Percentiles rank a stretch among this genome's conserved stretches.
These are phyloP conservation scores for Caenorhabditis plicata DNA, from an alignment of 2,888 invertebrate species.

Conservation along the genomic window DNA sequence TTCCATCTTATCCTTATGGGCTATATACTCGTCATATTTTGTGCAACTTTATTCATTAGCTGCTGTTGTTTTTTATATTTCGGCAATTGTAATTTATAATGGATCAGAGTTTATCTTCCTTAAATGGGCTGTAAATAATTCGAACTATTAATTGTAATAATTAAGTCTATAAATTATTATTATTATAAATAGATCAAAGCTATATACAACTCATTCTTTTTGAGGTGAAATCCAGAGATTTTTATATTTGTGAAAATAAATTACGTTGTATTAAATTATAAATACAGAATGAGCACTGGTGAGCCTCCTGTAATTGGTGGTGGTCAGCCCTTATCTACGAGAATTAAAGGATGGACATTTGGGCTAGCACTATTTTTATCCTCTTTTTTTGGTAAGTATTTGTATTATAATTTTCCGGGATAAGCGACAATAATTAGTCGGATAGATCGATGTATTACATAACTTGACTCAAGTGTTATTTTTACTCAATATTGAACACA, in stretches of 20 bases:
- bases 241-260: no score
- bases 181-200: no score
- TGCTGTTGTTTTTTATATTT: constrained; percentile 46
- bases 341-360: constrained; percentile 49
- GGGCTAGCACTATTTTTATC: constrained; percentile 49
- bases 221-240: neutral
- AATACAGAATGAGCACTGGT: constrained; percentile 30
- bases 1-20: constrained; percentile 42
- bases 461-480: no score
- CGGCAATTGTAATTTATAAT: constrained; percentile 34
- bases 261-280: no score
- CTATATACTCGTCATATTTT: constrained; percentile 15
- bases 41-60: constrained; percentile 38
- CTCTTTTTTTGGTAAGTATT: constrained; percentile 49
- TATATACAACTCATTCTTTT: neutral
- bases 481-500: no score
- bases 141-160: no score
- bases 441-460: no score
- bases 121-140: no score
- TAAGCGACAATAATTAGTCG: neutral
- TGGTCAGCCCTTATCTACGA: constrained; percentile 42
- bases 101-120: constrained; percentile 55
- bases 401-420: neutral
- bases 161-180: no score
- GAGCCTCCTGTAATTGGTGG: constrained; percentile 50